Conservation (phyloP, 2,797 vertebrate species). For the Eurystomus glaucurus region DNA sequence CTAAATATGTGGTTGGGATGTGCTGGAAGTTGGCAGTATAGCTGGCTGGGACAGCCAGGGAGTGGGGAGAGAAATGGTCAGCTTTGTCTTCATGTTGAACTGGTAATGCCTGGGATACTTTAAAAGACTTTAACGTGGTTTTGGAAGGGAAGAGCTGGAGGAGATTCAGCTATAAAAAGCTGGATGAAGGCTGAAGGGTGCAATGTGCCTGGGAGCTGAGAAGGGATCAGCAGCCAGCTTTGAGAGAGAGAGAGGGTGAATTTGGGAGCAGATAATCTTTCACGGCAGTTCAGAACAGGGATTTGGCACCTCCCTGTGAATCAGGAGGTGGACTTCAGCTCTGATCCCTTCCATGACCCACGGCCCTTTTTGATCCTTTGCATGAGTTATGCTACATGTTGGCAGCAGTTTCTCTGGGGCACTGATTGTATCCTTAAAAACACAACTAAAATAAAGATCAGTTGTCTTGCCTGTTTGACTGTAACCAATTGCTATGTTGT, state of each 20-base stretch:
- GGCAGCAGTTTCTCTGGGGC: background rate
- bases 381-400: background rate
- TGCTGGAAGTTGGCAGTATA: constrained; percentile 31
- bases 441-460: background rate
- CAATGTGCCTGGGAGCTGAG: background rate
- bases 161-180: background rate
- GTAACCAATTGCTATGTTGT: constrained; percentile 13
- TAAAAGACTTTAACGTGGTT: background rate
- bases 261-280: background rate
- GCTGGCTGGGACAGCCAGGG: constrained; percentile 42
- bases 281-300: background rate
- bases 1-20: constrained; percentile 59
- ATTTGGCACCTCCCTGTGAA: background rate
- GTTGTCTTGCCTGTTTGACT: background rate
- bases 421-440: background rate
- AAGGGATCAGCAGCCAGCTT: background rate
- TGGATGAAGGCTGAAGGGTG: background rate
- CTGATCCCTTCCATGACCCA: background rate
- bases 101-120: background rate
- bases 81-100: background rate
- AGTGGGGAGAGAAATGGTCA: background rate
- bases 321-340: background rate
- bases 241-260: background rate
- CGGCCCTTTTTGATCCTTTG: background rate
- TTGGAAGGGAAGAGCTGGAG: constrained; percentile 44